Percentiles rank a stretch among this genome's conserved stretches.
Conservation (phyloP, 2,113 vertebrate genomes). For the Laticauda laticaudata region DNA sequence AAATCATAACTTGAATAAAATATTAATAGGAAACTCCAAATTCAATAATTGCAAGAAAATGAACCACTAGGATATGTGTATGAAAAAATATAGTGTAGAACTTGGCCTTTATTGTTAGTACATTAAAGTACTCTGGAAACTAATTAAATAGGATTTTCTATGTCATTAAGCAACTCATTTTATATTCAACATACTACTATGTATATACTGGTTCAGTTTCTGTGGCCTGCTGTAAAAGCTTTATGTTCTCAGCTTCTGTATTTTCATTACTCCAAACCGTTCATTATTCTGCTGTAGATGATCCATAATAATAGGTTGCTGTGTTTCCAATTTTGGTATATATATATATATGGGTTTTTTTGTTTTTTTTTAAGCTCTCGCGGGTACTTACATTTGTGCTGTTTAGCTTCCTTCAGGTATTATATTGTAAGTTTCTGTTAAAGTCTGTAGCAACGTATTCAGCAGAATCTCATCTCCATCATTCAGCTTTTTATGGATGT, state of each 20-base stretch:
- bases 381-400: no score
- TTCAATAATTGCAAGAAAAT: constrained; percentile 1
- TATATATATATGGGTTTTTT: no score
- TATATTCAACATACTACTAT: not conserved
- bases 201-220: not conserved
- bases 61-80: constrained; percentile 2
- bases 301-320: not conserved
- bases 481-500: no score
- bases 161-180: not conserved
- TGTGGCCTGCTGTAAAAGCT: not conserved
- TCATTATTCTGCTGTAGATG: not conserved
- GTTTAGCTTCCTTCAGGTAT: no score
- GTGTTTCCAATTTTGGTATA: not conserved
- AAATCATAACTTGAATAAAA: not conserved
- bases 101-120: not conserved
- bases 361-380: no score
- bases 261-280: not conserved
- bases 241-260: not conserved
- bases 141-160: not conserved
- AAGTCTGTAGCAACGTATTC: no score
- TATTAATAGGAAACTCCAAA: not conserved
- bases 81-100: constrained; percentile 2
- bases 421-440: no score
- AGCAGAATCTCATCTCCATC: no score
- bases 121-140: not conserved